Evolutionary conservation across 2,888 invertebrate species (phyloP), one percentile per base, ranked within the genome.

Genomic region (Idaea straminata): DNA sequence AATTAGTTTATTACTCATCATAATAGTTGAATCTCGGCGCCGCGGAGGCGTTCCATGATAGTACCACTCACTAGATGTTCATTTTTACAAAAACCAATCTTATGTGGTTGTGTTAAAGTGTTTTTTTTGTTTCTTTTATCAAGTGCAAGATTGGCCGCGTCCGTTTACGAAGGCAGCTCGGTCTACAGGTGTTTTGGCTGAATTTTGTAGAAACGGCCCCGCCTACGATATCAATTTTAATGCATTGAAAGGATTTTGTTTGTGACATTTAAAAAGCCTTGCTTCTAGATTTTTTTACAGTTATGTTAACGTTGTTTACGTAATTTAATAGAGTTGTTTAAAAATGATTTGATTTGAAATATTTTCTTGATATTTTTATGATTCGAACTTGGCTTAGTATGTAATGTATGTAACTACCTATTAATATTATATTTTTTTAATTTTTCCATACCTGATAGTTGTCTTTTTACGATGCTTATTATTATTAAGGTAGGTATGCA

Each of bases 1-100:
- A 89, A 91, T 91, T 90, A 82, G 83, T 91, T 91, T 91, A 92
- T 91, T 81, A 86, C 86, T 84, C 85, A 86, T 47, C 47, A 47
- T 47, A 47, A 47, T 89, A 90, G 89, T 89, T 88, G 86, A 81
- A 80, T 81, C 78, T 76, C 79, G 89, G 89, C 90, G 90, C 91
- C 91, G 81, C 77, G 80, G 77, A 87, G 89, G 87, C 90, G 89
- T 88, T 86, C 82, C 13, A 59, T 25, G 34, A 79, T 80, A 79
- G 74, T 75, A 79, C 77, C 74, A 73, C 71, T 77, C 70, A 47
- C 47, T 47, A 47, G 13, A 4, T 13, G 6, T 6, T 6, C 70
- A 71, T 68, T 77, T 75, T 75, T 36, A 35, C 25, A 64, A 62
- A 57, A 61, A 66, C 25, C 62, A 25, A 60, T 15, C 25, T 60